Conservation (phyloP, 2,797 vertebrate species). For the Melanotaenia boesemani region DNA sequence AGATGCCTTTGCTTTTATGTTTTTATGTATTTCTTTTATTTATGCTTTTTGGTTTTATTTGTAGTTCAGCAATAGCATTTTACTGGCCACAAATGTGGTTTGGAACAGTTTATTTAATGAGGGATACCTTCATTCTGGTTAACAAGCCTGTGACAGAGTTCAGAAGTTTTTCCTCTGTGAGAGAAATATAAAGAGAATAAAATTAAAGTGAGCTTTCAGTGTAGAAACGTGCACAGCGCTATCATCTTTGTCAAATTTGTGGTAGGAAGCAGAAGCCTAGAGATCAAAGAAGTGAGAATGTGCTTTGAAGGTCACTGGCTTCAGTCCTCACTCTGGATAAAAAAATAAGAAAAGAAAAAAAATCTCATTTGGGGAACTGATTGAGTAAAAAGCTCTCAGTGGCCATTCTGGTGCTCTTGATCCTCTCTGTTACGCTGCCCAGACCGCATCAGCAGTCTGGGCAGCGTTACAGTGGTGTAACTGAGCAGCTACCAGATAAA, state of each 20-base stretch:
- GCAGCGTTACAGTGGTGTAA: constrained; percentile 26
- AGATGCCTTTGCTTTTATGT: neutral
- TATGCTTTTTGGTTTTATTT: neutral
- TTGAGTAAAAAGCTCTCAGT: constrained; percentile 66
- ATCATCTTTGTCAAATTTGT: constrained; percentile 52
- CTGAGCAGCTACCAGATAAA: constrained; percentile 50
- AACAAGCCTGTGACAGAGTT: constrained; percentile 45
- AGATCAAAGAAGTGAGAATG: constrained; percentile 63
- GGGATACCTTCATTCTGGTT: constrained; percentile 37
- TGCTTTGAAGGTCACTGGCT: constrained; percentile 74
- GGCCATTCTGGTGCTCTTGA: constrained; percentile 70
- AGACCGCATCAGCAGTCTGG: constrained; percentile 47
- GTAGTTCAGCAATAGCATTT: neutral
- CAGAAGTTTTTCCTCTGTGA: constrained; percentile 24
- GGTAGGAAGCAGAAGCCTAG: constrained; percentile 42
- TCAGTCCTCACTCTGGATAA: constrained; percentile 55
- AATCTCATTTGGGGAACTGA: constrained; percentile 63
- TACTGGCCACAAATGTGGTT: constrained; percentile 13
- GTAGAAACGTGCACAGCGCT: constrained; percentile 38
- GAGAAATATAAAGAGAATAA: constrained; percentile 26
- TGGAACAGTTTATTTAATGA: constrained; percentile 27
- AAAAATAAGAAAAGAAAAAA: constrained; percentile 55
- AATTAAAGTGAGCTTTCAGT: constrained; percentile 55
- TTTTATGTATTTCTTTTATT: neutral
- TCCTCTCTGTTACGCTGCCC: constrained; percentile 67